Conservation (phyloP, 2,113 vertebrate genomes). For the Larimichthys crocea region DNA sequence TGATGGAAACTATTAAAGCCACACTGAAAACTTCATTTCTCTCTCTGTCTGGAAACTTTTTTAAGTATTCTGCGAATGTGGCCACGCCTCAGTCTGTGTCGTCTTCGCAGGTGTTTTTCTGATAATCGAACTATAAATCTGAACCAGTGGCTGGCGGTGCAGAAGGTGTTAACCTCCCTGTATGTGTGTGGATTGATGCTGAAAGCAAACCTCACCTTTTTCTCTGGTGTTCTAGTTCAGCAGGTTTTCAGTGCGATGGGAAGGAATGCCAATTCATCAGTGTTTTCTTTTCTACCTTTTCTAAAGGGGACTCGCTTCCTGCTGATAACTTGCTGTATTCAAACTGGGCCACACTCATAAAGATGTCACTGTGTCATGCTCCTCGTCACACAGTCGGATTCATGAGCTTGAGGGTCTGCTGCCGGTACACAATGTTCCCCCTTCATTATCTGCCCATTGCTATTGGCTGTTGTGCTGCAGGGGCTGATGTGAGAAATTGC, state of each 20-base stretch:
- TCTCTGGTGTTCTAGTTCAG: neutral
- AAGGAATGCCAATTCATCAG: neutral
- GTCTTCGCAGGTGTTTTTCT: neutral
- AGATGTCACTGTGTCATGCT: neutral
- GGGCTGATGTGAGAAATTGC: constrained; percentile 62
- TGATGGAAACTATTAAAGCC: neutral
- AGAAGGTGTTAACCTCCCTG: neutral
- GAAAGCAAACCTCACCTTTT: constrained; percentile 11
- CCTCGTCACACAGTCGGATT: neutral
- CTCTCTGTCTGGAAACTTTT: neutral
- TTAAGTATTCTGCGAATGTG: neutral
- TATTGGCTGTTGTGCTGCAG: constrained; percentile 41
- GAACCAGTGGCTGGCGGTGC: neutral
- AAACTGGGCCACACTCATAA: neutral
- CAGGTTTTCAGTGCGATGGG: neutral
- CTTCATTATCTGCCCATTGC: neutral
- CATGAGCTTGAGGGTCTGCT: neutral
- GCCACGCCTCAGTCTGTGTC: neutral
- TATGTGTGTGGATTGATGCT: neutral
- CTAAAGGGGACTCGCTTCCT: neutral
- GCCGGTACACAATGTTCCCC: constrained; percentile 46
- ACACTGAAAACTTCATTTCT: neutral
- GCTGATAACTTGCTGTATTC: neutral
- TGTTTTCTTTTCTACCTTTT: neutral
- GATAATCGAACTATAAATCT: neutral